Conservation (phyloP, 2,113 vertebrate genomes). For the Oxyura jamaicensis region DNA sequence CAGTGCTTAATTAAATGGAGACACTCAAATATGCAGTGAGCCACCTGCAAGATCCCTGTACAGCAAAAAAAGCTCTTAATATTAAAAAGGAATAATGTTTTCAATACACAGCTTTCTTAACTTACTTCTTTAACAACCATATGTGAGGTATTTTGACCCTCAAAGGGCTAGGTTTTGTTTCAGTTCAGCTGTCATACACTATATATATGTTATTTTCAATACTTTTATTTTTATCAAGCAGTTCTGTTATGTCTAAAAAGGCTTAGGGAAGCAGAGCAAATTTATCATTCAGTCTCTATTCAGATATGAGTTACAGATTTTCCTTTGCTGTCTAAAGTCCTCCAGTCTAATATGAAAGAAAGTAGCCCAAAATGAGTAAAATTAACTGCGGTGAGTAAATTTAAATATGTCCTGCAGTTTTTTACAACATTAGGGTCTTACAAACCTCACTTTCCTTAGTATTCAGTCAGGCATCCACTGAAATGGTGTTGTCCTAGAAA, state of each 20-base stretch:
- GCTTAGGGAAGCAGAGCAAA: background rate
- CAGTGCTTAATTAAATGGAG: constrained; percentile 1
- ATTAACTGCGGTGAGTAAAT: background rate
- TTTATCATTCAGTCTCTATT: background rate
- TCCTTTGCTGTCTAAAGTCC: background rate
- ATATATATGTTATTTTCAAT: background rate
- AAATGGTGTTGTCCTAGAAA: background rate
- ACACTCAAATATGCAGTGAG: background rate
- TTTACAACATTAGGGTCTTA: background rate
- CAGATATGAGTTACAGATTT: background rate
- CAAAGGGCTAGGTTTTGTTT: background rate
- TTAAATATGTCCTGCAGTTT: background rate
- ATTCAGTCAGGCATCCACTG: background rate
- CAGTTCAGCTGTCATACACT: background rate
- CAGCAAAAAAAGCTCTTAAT: background rate
- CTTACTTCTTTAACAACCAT: background rate
- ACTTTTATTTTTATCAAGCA: background rate
- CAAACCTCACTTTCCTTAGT: background rate
- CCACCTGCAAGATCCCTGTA: background rate
- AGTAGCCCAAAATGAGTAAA: background rate
- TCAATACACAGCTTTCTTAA: background rate
- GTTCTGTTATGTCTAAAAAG: background rate
- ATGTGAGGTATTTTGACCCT: background rate
- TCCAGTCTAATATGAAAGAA: background rate
- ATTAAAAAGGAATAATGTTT: background rate